These are phyloP conservation scores for Venusia cambrica DNA, from an alignment of 2,888 invertebrate species.

Conservation along the genomic window DNA sequence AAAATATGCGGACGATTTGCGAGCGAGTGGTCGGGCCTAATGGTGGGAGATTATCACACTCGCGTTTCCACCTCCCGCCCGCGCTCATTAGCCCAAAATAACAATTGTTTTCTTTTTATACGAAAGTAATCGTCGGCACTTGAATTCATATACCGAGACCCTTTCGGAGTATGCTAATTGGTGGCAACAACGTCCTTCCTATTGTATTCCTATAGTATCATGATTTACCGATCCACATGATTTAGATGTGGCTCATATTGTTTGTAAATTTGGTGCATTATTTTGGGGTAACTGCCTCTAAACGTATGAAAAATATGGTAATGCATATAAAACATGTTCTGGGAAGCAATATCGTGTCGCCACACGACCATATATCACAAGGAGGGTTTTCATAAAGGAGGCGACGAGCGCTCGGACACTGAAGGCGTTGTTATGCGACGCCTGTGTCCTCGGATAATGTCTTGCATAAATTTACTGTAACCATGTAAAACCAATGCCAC, in stretches of 20 bases:
- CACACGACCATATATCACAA: conserved; percentile 68
- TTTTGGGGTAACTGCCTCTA: conserved; percentile 16
- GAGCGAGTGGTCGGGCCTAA: conserved; percentile 78
- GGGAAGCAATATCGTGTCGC: conserved; percentile 68
- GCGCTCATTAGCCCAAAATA: conserved; percentile 68
- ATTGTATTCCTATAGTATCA: too few relatives aligned
- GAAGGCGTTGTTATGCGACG: conserved; percentile 76
- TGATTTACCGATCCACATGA: not conserved
- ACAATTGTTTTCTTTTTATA: conserved; percentile 44
- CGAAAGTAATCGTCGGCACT: conserved; percentile 24
- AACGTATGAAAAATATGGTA: conserved; percentile 44
- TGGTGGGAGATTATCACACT: conserved; percentile 73
- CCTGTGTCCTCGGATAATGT: conserved; percentile 73
- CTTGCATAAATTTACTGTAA: conserved; percentile 78
- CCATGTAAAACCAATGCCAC: conserved; percentile 69
- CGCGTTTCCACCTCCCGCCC: conserved; percentile 58
- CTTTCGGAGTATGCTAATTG: conserved; percentile 22
- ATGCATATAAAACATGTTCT: conserved; percentile 57
- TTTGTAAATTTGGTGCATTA: conserved; percentile 15
- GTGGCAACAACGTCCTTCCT: conserved; percentile 4
- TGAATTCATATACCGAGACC: conserved; percentile 14
- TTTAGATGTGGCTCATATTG: conserved; percentile 13
- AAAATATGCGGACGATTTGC: conserved; percentile 81
- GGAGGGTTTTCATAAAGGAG: conserved; percentile 71
- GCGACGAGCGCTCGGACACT: conserved; percentile 64